Evolutionary conservation across 2,113 vertebrate genomes (phyloP).

Genomic region (Crypturellus undulatus): DNA sequence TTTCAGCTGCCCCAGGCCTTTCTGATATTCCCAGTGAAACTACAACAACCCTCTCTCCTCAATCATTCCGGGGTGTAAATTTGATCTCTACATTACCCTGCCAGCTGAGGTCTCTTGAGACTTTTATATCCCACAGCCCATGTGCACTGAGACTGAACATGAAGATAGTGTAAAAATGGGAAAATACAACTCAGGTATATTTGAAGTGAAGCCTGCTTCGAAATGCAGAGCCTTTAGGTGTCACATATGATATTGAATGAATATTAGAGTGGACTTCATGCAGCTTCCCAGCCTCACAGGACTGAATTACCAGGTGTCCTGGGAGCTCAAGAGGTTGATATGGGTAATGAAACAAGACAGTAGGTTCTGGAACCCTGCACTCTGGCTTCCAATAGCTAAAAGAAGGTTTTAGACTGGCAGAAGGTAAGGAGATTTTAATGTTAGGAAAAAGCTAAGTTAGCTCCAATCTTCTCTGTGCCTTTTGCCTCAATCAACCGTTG

Average conservation of each 20-base stretch:
- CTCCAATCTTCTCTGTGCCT: background rate
- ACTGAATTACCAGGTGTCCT: background rate
- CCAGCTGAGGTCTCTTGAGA: background rate
- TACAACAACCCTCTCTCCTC: background rate
- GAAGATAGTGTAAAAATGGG: background rate
- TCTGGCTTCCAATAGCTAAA: background rate
- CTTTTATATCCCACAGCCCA: background rate
- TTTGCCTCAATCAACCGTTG: background rate
- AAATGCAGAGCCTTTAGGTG: background rate
- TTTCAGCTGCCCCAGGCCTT: background rate
- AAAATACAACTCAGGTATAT: background rate
- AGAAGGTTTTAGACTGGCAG: background rate
- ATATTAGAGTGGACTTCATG: background rate
- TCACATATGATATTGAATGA: accelerated
- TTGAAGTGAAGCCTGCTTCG: background rate
- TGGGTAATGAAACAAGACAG: background rate
- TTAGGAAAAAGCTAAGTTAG: background rate
- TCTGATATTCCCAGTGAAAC: slow-evolving; percentile 23
- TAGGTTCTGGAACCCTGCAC: background rate
- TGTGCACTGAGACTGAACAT: background rate
- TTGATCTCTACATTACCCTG: background rate
- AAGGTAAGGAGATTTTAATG: background rate
- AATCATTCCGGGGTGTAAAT: background rate
- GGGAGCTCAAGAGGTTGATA: background rate
- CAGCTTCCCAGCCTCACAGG: background rate